Percentiles rank a stretch among this genome's conserved stretches.
Evolutionary conservation across 2,888 invertebrate species (phyloP).

Genomic region (Epistrophe grossulariae): DNA sequence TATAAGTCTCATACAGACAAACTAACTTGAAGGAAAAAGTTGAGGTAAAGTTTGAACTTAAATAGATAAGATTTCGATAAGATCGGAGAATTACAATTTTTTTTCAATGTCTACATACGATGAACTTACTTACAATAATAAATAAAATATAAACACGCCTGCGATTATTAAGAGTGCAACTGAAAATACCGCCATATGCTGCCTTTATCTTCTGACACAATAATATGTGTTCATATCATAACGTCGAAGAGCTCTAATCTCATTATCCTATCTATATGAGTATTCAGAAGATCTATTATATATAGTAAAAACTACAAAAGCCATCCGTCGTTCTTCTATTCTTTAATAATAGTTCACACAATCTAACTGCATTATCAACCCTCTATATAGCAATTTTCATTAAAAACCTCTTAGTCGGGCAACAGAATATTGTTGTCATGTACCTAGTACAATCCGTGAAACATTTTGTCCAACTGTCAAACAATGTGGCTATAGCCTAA

Average conservation of each 20-base stretch:
- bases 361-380: slow-evolving; percentile 26
- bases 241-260: slow-evolving; percentile 42
- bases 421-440: slow-evolving; percentile 36
- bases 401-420: slow-evolving; percentile 69
- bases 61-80: too few relatives aligned
- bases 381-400: slow-evolving; percentile 46
- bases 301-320: slow-evolving; percentile 34
- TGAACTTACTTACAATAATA: too few relatives aligned
- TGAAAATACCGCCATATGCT: slow-evolving; percentile 55
- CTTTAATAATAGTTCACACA: slow-evolving; percentile 57
- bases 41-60: too few relatives aligned
- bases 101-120: too few relatives aligned
- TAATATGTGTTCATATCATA: slow-evolving; percentile 40
- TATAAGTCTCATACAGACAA: too few relatives aligned
- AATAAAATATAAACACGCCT: too few relatives aligned
- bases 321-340: slow-evolving; percentile 9
- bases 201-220: slow-evolving; percentile 44
- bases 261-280: slow-evolving; percentile 55
- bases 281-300: slow-evolving; percentile 41
- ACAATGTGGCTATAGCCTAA: slow-evolving; percentile 53
- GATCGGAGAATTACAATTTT: too few relatives aligned
- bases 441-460: slow-evolving; percentile 50
- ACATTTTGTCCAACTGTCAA: slow-evolving; percentile 74
- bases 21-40: too few relatives aligned
- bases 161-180: too few relatives aligned